phyloP scores from a whole-genome alignment of 2,113 vertebrate species.

The Heteronetta atricapilla region DNA sequence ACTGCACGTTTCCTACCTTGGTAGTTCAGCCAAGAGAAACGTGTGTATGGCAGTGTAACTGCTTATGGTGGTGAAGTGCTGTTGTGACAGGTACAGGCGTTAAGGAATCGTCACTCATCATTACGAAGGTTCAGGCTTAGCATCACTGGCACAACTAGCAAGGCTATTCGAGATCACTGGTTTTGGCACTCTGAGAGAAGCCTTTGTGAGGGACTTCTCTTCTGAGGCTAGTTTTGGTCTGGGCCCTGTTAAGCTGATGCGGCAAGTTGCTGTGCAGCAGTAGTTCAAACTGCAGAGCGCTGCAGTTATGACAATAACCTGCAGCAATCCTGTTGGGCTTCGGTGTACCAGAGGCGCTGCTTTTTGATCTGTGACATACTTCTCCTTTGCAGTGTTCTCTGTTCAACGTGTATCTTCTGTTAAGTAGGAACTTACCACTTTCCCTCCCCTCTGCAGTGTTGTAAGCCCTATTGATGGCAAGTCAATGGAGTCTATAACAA shows the following conservation, averaged over 20 bases:
- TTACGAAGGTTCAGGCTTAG: not conserved
- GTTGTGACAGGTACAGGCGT: not conserved
- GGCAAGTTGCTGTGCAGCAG: not conserved
- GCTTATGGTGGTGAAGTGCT: not conserved
- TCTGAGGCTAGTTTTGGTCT: not conserved
- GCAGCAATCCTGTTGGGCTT: not conserved
- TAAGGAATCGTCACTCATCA: not conserved
- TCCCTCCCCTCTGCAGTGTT: slow-evolving; percentile 77
- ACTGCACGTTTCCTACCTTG: not conserved
- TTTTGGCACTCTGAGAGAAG: not conserved
- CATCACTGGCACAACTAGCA: not conserved
- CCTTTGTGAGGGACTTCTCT: not conserved
- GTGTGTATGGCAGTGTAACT: not conserved
- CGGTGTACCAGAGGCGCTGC: not conserved
- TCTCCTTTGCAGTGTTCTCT: not conserved
- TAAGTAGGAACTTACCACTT: not conserved
- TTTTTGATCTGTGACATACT: not conserved
- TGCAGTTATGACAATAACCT: not conserved
- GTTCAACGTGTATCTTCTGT: not conserved
- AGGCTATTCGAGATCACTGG: not conserved
- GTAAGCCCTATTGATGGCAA: slow-evolving; percentile 96
- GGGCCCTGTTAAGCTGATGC: not conserved
- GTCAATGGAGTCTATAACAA: slow-evolving; percentile 95
- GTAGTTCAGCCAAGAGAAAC: not conserved
- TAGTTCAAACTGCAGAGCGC: not conserved